These are phyloP conservation scores for Pocillopora verrucosa DNA, from an alignment of 64 coral and sea anemone genomes.

Conservation along the genomic window DNA sequence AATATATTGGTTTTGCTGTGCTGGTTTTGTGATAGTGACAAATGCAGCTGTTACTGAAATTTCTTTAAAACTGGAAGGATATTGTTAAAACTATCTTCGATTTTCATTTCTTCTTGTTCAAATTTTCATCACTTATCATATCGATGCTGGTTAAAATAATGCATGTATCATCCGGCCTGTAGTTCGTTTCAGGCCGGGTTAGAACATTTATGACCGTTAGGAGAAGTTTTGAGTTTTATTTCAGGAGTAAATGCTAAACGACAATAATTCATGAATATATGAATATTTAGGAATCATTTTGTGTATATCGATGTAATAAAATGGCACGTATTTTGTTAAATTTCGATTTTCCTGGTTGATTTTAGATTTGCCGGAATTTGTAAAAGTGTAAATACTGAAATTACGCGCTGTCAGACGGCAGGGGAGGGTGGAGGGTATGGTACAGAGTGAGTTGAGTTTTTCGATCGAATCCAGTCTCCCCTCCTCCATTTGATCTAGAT, in stretches of 20 bases:
- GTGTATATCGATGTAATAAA: constrained; percentile 17
- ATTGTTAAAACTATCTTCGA: neutral
- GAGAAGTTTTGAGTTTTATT: neutral
- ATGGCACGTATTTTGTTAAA: neutral
- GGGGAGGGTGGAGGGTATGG: too few relatives aligned
- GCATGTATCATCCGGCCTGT: neutral
- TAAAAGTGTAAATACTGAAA: too few relatives aligned
- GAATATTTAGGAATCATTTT: constrained; percentile 13
- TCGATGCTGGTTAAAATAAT: neutral
- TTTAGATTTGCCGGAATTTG: too few relatives aligned
- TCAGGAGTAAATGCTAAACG: neutral
- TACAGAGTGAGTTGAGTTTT: too few relatives aligned
- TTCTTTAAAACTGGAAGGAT: neutral
- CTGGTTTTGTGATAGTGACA: neutral
- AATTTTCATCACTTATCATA: neutral
- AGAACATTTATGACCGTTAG: neutral
- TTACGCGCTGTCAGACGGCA: too few relatives aligned
- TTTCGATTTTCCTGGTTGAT: neutral
- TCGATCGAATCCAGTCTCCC: too few relatives aligned
- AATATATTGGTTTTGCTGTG: neutral
- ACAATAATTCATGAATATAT: neutral
- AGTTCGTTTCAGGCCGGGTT: neutral
- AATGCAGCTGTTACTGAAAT: neutral
- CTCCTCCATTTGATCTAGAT: too few relatives aligned
- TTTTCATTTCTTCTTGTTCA: neutral